These are phyloP conservation scores for Parotocinclus haroldoi DNA, from an alignment of 2,797 vertebrate genomes.

Conservation along the genomic window DNA sequence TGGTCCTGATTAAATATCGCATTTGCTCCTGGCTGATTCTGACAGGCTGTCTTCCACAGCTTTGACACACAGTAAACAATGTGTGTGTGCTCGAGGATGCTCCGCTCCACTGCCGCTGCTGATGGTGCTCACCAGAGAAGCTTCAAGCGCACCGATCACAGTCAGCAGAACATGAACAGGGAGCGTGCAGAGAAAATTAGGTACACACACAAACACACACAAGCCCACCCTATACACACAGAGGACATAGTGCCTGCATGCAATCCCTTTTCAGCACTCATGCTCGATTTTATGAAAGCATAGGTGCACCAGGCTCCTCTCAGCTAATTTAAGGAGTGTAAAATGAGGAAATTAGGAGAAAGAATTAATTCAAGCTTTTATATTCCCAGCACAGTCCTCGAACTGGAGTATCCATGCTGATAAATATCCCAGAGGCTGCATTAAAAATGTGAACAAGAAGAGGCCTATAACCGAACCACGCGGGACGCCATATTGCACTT, in stretches of 20 bases:
- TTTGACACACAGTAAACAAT: slow-evolving; percentile 31
- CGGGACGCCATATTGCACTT: no score
- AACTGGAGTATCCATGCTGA: no score
- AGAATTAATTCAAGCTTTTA: no score
- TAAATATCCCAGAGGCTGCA: no score
- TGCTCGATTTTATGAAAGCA: no score
- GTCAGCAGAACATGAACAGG: slow-evolving; percentile 52
- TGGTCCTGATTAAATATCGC: slow-evolving; percentile 17
- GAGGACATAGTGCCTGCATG: neutral
- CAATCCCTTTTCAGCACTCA: neutral
- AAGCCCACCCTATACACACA: slow-evolving; percentile 11
- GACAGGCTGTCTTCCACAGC: slow-evolving; percentile 22
- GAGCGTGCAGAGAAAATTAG: slow-evolving; percentile 35
- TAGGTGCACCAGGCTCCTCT: neutral
- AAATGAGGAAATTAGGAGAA: no score
- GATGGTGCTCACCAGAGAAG: slow-evolving; percentile 42
- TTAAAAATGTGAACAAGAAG: no score
- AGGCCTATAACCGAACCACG: no score
- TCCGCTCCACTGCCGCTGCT: slow-evolving; percentile 13
- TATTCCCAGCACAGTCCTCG: no score
- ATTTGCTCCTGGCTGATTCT: slow-evolving; percentile 28
- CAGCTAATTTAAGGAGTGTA: slow-evolving; percentile 14
- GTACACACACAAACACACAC: slow-evolving; percentile 4
- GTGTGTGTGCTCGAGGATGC: neutral
- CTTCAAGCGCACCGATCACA: slow-evolving; percentile 47